These are phyloP conservation scores for Chauna torquata DNA, from an alignment of 2,113 vertebrate species.

Conservation along the genomic window DNA sequence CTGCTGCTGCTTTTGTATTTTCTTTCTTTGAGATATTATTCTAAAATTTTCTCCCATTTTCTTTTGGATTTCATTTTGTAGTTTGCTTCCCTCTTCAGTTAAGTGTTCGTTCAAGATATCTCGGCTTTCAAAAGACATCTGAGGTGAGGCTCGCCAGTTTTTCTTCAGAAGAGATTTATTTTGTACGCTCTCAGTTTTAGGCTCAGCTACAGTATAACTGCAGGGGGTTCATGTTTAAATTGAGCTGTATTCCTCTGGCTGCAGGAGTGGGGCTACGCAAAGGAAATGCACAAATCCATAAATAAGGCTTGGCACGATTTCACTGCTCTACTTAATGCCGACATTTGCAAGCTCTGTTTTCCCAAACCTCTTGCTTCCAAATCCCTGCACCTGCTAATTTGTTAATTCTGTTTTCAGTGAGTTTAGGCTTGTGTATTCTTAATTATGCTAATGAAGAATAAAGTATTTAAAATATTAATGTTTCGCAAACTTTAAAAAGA, in stretches of 20 bases:
- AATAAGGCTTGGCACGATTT: constrained; percentile 47
- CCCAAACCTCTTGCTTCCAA: constrained; percentile 48
- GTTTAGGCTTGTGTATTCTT: constrained; percentile 59
- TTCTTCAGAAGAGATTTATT: background rate
- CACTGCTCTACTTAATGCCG: constrained; percentile 36
- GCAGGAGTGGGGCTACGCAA: background rate
- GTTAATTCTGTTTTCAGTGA: constrained; percentile 72
- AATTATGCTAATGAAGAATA: constrained; percentile 67
- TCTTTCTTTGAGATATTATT: background rate
- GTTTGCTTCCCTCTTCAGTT: background rate
- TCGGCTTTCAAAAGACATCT: background rate
- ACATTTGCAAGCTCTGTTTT: constrained; percentile 54
- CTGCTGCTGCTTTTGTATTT: background rate
- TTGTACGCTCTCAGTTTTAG: background rate
- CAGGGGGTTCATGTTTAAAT: constrained; percentile 34
- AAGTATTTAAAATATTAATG: constrained; percentile 60
- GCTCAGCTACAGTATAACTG: background rate
- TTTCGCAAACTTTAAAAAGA: constrained; percentile 24
- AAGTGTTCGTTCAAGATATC: background rate
- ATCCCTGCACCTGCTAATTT: constrained; percentile 69
- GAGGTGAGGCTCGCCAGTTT: background rate
- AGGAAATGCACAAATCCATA: constrained; percentile 21
- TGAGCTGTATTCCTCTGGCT: background rate
- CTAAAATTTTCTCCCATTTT: background rate
- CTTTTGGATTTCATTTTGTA: background rate